A percentile compares a stretch with the other conserved stretches of the same genome.
Evolutionary conservation across 2,888 invertebrate genomes (phyloP).

Genomic region (Eumerus sabulonum): DNA sequence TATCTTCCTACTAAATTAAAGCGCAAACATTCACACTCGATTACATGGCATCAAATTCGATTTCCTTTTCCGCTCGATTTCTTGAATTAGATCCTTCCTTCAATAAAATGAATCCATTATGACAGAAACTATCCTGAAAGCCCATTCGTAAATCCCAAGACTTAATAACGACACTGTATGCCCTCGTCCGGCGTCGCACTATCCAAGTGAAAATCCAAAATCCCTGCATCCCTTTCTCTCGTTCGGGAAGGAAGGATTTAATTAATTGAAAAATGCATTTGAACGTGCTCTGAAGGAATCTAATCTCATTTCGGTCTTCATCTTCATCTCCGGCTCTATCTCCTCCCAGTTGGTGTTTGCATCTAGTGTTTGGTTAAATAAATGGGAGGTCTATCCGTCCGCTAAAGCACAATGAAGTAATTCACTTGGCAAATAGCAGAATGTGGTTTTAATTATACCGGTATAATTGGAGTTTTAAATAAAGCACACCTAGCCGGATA

Average conservation of each 20-base stretch:
- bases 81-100: conserved; percentile 32
- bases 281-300: conserved; percentile 24
- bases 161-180: too few relatives aligned
- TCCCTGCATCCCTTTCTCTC: too few relatives aligned
- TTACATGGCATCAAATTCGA: conserved; percentile 35
- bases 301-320: conserved; percentile 3
- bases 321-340: too few relatives aligned
- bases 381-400: background rate
- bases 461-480: conserved; percentile 42
- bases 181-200: too few relatives aligned
- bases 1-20: conserved; percentile 1
- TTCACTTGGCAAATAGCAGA: conserved; percentile 31
- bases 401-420: conserved; percentile 36
- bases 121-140: background rate
- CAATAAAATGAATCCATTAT: background rate
- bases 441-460: conserved; percentile 47
- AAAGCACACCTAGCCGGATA: conserved; percentile 6
- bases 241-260: too few relatives aligned
- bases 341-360: too few relatives aligned
- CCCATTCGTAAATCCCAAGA: background rate
- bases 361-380: too few relatives aligned
- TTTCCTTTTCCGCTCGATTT: conserved; percentile 36
- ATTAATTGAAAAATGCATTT: conserved; percentile 29
- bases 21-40: conserved; percentile 44
- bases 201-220: too few relatives aligned